Conservation (phyloP, 1,140 invertebrate genomes). For the Meloidogyne exigua region DNA sequence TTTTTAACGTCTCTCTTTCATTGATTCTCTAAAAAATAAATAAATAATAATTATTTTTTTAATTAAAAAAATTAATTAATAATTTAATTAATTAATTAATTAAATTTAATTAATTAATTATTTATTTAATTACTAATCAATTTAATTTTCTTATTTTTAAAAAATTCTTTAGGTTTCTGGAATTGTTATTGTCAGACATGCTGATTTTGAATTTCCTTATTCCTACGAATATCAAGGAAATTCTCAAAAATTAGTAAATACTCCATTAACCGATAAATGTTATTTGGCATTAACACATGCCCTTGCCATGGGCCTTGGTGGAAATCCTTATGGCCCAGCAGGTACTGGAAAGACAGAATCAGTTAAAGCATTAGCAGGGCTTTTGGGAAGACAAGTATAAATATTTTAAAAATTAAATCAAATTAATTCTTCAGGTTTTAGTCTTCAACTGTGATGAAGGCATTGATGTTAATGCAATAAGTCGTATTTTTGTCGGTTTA, state of each 20-base stretch:
- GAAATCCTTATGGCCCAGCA: conserved; percentile 96
- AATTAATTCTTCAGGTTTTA: conserved; percentile 70
- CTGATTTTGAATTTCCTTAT: conserved; percentile 87
- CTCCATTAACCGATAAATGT: conserved; percentile 93
- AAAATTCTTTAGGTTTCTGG: conserved; percentile 26
- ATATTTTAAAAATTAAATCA: no score
- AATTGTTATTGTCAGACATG: conserved; percentile 70
- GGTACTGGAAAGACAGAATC: conserved; percentile 98
- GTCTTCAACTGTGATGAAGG: conserved; percentile 98
- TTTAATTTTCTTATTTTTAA: neutral
- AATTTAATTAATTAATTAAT: no score
- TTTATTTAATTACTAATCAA: no score
- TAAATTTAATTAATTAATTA: no score
- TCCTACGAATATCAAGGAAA: conserved; percentile 87
- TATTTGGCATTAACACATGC: conserved; percentile 99
- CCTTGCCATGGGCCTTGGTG: conserved; percentile 89
- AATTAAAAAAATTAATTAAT: no score
- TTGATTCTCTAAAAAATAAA: no score
- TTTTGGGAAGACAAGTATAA: conserved; percentile 79
- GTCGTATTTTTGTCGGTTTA: conserved; percentile 89
- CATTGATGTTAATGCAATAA: conserved; percentile 71
- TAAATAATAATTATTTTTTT: no score
- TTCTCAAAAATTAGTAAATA: conserved; percentile 84
- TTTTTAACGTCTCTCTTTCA: no score
- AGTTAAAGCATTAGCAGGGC: conserved; percentile 94